These are phyloP conservation scores for Lampris megalopsis DNA, from an alignment of 2,113 vertebrate genomes.

Conservation along the genomic window DNA sequence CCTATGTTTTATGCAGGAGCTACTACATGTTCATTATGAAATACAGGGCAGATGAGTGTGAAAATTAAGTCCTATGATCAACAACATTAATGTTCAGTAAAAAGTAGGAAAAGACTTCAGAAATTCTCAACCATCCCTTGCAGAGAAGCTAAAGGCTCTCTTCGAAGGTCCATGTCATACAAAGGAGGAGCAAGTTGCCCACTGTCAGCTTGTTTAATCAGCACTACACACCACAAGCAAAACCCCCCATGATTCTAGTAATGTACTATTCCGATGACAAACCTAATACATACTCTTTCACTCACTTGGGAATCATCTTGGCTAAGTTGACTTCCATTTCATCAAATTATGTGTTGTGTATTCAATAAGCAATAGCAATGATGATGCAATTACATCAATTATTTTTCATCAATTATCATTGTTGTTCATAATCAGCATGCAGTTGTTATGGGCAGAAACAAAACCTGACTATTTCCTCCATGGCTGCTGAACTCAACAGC, in stretches of 20 bases:
- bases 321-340: constrained; percentile 38
- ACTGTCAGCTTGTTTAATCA: constrained; percentile 1
- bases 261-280: constrained; percentile 8
- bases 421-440: background rate
- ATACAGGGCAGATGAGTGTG: no score
- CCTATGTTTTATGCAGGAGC: no score
- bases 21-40: no score
- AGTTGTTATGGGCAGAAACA: constrained; percentile 10
- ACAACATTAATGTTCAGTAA: no score
- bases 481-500: constrained; percentile 19
- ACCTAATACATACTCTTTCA: constrained; percentile 1
- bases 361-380: constrained; percentile 43
- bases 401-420: constrained; percentile 31
- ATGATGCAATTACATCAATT: constrained; percentile 7
- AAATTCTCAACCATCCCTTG: no score
- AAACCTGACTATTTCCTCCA: constrained; percentile 12
- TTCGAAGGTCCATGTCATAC: no score
- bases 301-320: constrained; percentile 9
- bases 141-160: no score
- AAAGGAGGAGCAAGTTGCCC: no score
- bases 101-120: no score
- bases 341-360: constrained; percentile 38
- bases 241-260: constrained; percentile 8
- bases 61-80: no score
- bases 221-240: constrained; percentile 23